A percentile compares a stretch with the other conserved stretches of the same genome.
Evolutionary conservation across 92 coral and sea anemone genomes (phyloP).

Genomic region (Virgularia gustaviana): DNA sequence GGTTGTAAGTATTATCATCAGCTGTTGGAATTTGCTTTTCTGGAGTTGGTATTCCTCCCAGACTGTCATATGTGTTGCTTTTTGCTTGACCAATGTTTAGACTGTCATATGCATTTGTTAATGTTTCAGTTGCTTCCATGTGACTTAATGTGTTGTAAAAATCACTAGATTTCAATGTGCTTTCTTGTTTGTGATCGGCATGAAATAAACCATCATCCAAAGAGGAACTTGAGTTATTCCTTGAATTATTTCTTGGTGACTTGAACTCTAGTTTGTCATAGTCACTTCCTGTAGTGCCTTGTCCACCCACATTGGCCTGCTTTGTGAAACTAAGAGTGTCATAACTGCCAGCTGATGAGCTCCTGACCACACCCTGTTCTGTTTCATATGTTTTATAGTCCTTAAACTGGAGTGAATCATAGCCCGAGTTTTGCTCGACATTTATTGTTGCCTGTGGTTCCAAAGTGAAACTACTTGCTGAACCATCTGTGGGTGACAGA

Average conservation of each 20-base stretch:
- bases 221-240: constrained; percentile 35
- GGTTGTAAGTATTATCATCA: background rate
- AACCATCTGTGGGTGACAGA: background rate
- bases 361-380: background rate
- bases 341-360: constrained; percentile 10
- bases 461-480: background rate
- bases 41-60: constrained; percentile 31
- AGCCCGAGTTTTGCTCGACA: constrained; percentile 26
- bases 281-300: constrained; percentile 19
- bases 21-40: constrained; percentile 8
- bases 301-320: background rate
- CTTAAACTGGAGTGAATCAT: constrained; percentile 37
- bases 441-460: constrained; percentile 7
- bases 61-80: constrained; percentile 22
- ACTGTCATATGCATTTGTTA: constrained; percentile 37
- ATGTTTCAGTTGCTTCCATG: constrained; percentile 31
- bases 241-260: constrained; percentile 34
- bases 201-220: constrained; percentile 3
- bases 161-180: constrained; percentile 13
- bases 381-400: constrained; percentile 8
- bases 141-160: constrained; percentile 44
- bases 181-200: background rate
- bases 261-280: constrained; percentile 61
- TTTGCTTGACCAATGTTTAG: constrained; percentile 24
- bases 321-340: background rate